Percentiles rank a stretch among this genome's conserved stretches.
These are phyloP conservation scores for Oreohelix idahoensis DNA, from an alignment of 1,140 invertebrate species.

Conservation along the genomic window DNA sequence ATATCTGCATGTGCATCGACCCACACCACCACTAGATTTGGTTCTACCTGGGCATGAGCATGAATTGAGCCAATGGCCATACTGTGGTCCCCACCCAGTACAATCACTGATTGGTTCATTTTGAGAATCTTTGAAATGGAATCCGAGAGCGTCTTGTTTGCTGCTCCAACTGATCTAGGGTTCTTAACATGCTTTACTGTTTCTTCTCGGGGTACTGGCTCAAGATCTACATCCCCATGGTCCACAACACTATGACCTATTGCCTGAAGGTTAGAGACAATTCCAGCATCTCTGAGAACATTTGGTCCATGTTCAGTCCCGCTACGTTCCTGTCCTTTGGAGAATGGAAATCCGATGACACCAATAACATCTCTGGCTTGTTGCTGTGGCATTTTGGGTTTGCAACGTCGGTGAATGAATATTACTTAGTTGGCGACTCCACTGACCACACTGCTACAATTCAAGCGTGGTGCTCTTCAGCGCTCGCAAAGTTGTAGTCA, in stretches of 20 bases:
- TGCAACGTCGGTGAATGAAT: no score
- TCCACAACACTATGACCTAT: conserved; percentile 46
- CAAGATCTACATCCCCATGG: conserved; percentile 53
- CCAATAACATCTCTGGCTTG: not conserved
- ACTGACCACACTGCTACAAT: no score
- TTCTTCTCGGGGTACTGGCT: conserved; percentile 42
- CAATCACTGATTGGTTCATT: conserved; percentile 51
- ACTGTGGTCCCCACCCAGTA: conserved; percentile 87
- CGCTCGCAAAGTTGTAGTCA: no score
- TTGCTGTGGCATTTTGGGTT: not conserved
- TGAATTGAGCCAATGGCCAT: conserved; percentile 85
- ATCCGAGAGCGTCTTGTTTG: conserved; percentile 56
- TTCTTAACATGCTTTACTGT: conserved; percentile 50
- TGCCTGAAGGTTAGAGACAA: not conserved
- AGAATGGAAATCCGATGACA: conserved; percentile 18
- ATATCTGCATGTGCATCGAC: conserved; percentile 96
- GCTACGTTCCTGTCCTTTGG: conserved; percentile 4
- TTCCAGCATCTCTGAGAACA: conserved; percentile 9
- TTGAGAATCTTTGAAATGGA: conserved; percentile 51
- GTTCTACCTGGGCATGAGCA: conserved; percentile 82
- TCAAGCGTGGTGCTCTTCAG: no score
- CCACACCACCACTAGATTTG: conserved; percentile 88
- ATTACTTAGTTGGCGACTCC: no score
- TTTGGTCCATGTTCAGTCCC: conserved; percentile 23
- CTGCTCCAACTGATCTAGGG: conserved; percentile 46